A percentile compares a stretch with the other conserved stretches of the same genome.
Conservation (phyloP, 2,888 invertebrate species). For the Drosophila barbarae region DNA sequence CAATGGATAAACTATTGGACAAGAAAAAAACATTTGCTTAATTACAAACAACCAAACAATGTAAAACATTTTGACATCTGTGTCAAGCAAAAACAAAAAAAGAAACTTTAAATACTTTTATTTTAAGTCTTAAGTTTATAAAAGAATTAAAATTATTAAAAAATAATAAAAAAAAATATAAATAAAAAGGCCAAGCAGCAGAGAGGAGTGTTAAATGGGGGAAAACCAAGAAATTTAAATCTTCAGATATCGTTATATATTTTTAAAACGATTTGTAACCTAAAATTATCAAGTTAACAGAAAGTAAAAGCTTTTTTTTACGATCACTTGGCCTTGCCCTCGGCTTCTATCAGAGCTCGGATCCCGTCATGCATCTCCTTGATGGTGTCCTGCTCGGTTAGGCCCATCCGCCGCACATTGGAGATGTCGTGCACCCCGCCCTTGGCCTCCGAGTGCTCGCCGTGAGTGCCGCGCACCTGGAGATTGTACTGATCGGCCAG, state of each 20-base stretch:
- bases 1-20: slow-evolving; percentile 65
- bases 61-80: slow-evolving; percentile 75
- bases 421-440: slow-evolving; percentile 97
- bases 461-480: slow-evolving; percentile 93
- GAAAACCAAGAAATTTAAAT: background rate
- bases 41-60: slow-evolving; percentile 62
- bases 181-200: slow-evolving; percentile 15
- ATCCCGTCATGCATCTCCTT: slow-evolving; percentile 95
- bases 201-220: background rate
- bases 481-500: slow-evolving; percentile 93
- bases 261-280: background rate
- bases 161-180: slow-evolving; percentile 61
- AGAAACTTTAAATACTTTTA: slow-evolving; percentile 79
- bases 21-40: slow-evolving; percentile 60
- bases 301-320: background rate
- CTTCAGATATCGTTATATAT: background rate
- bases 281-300: background rate
- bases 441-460: slow-evolving; percentile 96
- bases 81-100: slow-evolving; percentile 73
- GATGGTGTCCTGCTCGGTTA: slow-evolving; percentile 96
- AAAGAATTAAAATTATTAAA: slow-evolving; percentile 78
- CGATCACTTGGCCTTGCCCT: slow-evolving; percentile 72
- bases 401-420: slow-evolving; percentile 97
- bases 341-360: slow-evolving; percentile 94
- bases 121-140: slow-evolving; percentile 80